Base-by-base conservation (phyloP, 2,113 vertebrate genomes). In the Apodemus speciosus region DNA sequence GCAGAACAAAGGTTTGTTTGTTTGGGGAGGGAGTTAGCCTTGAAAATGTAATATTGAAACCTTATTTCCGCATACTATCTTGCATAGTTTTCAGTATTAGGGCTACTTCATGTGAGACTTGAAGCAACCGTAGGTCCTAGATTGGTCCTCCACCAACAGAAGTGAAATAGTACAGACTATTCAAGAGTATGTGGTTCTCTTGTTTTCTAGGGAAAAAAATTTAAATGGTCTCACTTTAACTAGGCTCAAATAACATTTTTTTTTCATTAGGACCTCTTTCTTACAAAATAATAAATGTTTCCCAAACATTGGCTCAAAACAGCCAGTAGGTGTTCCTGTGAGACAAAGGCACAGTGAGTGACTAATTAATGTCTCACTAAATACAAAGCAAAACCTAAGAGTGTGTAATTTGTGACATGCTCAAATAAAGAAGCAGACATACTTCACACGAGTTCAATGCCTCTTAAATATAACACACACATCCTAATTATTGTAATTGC, bases 191-290 rank as follows among this genome's bases (percentile, higher is more conserved):
- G 6, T 20, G 6, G 14, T 75, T 92, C 32, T 68, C 5, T 38
- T 88, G 10, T 58, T 87, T 89, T 84, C 69, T 40, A 84, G 20
- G 38, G 49, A 77, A 73, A 11, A 87, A 51, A 49, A 72, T 66
- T 94, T 88, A 90, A 96, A 89, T 60, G 40, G 60, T 23, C 77
- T 62, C 15, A 89, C 46, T 84, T 97, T 49, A 69, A 62, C 4
- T 68, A 58, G 35, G 21, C 18, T 89, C 72, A 83, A 68, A 91
- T 76, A 91, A 66, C 0, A 73, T 7, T 11, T 43, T 88, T 9
- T 93, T 51, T 9, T 62, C 88, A 9, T 89, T 88, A 85, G 6
- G 66, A 66, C 73, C 23, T 21, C 76, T 56, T 92, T 25, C 14
- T 89, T 30, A 43, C 23, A 90, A 25, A 93, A 95, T 86, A 32